Base-by-base conservation (phyloP, 2,797 vertebrate species). In the Rhinoraja longicauda region DNA sequence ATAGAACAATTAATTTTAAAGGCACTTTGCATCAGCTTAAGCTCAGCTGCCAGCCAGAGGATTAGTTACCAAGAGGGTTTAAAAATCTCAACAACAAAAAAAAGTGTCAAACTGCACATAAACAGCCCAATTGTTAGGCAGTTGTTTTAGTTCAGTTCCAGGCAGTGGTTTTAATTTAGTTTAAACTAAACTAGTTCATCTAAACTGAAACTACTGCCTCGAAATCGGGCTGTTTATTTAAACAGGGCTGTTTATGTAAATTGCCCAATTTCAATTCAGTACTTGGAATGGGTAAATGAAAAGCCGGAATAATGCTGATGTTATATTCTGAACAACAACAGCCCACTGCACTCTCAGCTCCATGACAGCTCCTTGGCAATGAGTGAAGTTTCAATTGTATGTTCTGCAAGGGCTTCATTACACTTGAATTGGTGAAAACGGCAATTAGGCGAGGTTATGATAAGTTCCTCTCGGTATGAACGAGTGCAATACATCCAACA, bases 351-450 rank as follows among this genome's bases (percentile, higher is more conserved):
- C 45, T 15, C 67, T 91, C 59, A 75, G 53, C 21, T 39, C 53
- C 36, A 15, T 19, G 45, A 92, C 36, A 92, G 90, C 24, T 88
- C 59, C n/a, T 88, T 88, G 84, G 84, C 62, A 64, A 26, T 72
- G 29, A 45, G 64, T 45, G 72, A 72, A n/a, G 39, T 73, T 73
- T 57, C 67, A 26, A 29, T 92, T 2, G 70, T 75, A 75, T 36
- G 53, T 92, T 62, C 62, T 36, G 84, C 62, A 88, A 21, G 62
- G 32, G 29, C 32, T 32, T 90, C 17, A 90, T 36, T 70, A 70
- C 5, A 90, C 72, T 36, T 90, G 39, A 92, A 92, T 29, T 39
- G 45, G 70, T 26, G 73, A 92, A 45, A 53, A 29, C 70, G 17
- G 24, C 24, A 21, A 92, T 53, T 72, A n/a, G 13, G 10, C 39